Evolutionary conservation across 2,888 invertebrate species (phyloP), one percentile per base, ranked within the genome.

Genomic region (Dicyrtomina minuta): DNA sequence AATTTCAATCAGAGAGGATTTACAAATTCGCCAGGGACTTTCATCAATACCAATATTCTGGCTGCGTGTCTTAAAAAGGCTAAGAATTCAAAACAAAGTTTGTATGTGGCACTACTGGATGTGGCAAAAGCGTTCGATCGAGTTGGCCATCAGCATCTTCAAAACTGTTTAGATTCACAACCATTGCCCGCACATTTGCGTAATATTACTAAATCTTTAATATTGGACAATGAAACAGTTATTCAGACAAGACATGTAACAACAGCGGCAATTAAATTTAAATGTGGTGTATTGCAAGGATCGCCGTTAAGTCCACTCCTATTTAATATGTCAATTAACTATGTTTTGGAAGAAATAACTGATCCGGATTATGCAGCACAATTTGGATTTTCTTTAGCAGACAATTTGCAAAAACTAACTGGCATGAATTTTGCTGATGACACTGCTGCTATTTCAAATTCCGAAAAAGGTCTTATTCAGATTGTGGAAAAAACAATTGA

Each of bases 1-100:
- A 39, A 59, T 41, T 12, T 15, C 20, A 39, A 62, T n/a, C 62
- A 62, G 46, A 2, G 44, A 24, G 62, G 62, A 22, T 62, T 62
- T 22, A 46, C 22, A 10, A 49, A 24, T 13, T 26, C 3, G 10
- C 62, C 62, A 26, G 62, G 62, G 6, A 24, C 24, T 26, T 10
- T 13, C 27, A 62, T 62, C n/a, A 62, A 62, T n/a, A 49, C 62
- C n/a, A 24, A 46, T 41, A 39, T 60, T 5, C 2, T 60, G 2
- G 20, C 13, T 12, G 60, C 15, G 13, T 33, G 15, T 8, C 33
- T 60, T n/a, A 41, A 41, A 22, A 60, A 41, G n/a, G 60, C 58
- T 3, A 60, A 60, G 17, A 4, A n/a, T 6, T 10, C 12, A 3
- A 60, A 60, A 60, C n/a, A 20, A 10, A 20, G 12, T 4, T 2